Evolutionary conservation across 2,888 invertebrate species (phyloP).

Genomic region (Lepidocyrtinus sp.): DNA sequence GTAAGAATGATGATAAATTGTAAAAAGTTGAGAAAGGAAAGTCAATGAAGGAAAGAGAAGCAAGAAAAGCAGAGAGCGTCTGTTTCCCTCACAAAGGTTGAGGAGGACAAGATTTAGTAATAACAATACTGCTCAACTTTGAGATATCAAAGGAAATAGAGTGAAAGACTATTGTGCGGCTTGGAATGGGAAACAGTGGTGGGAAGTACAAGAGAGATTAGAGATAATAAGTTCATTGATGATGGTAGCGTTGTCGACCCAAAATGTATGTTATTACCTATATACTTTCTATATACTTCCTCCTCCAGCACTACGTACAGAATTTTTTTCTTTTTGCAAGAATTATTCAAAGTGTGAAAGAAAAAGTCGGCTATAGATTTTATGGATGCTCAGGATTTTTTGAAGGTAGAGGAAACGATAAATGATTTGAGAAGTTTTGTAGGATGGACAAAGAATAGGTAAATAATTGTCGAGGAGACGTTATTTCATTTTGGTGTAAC

Average conservation of each 20-base stretch:
- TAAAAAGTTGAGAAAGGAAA: conserved; percentile 6
- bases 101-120: conserved; percentile 66
- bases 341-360: too few species aligned
- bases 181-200: conserved; percentile 27
- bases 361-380: too few species aligned
- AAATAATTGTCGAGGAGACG: too few species aligned
- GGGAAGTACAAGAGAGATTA: conserved; percentile 43
- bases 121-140: conserved; percentile 60
- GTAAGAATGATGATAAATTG: neutral
- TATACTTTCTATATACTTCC: too few species aligned
- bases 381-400: too few species aligned
- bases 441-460: too few species aligned
- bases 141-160: conserved; percentile 40
- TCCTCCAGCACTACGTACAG: conserved; percentile 27
- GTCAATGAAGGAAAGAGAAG: conserved; percentile 41
- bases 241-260: too few species aligned
- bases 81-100: conserved; percentile 19
- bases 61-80: conserved; percentile 41
- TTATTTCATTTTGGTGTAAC: too few species aligned
- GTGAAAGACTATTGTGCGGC: conserved; percentile 21
- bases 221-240: conserved; percentile 36
- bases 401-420: too few species aligned
- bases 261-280: too few species aligned
- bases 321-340: conserved; percentile 27
- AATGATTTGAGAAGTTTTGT: too few species aligned